A percentile compares a stretch with the other conserved stretches of the same genome.
Conservation (phyloP, 2,113 vertebrate species). For the Junco hyemalis region DNA sequence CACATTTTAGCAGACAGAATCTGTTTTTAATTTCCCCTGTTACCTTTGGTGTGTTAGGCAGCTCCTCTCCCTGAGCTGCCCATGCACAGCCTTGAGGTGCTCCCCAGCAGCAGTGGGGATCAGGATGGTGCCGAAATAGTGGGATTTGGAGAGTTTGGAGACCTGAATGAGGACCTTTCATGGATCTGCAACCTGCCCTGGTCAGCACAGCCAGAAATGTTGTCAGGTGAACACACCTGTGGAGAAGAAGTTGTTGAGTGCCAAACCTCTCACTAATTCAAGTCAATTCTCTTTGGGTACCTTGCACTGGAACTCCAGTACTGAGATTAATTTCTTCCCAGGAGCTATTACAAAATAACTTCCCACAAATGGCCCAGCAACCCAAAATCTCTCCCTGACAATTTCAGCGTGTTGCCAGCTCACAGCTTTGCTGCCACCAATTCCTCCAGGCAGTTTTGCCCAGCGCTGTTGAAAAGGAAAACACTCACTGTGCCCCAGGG, state of each 20-base stretch:
- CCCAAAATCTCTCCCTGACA: neutral
- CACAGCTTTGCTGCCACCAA: neutral
- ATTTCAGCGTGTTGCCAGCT: neutral
- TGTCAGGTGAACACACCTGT: neutral
- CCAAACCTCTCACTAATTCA: neutral
- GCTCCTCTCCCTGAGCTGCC: neutral
- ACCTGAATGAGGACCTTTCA: neutral
- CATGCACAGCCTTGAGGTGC: neutral
- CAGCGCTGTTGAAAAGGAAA: conserved; percentile 10
- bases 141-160: neutral
- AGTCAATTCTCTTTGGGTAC: neutral
- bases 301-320: neutral
- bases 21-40: neutral
- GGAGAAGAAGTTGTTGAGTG: neutral
- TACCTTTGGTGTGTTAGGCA: neutral
- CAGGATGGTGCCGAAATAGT: neutral
- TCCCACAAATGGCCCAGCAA: neutral
- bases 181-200: neutral
- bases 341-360: neutral
- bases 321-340: neutral
- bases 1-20: neutral
- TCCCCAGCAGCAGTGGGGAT: neutral
- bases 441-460: conserved; percentile 1
- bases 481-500: neutral
- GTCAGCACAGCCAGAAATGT: neutral